Base-by-base conservation (phyloP, 2,888 invertebrate species). In the Meiosimyza platycephala region DNA sequence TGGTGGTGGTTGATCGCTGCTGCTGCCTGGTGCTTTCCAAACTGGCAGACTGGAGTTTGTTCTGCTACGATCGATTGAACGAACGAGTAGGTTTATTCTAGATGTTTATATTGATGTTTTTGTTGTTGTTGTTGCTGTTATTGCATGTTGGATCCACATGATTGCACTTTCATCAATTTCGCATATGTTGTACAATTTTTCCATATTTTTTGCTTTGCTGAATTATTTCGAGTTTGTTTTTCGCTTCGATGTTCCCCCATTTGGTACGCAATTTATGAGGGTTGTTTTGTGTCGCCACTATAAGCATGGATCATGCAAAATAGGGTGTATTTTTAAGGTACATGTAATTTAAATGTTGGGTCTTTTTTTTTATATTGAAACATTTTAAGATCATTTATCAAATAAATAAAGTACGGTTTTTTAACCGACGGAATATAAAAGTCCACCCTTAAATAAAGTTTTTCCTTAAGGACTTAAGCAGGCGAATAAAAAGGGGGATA, bases 251-350 rank as follows among this genome's bases (percentile, higher is more conserved):
- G 60, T 47, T 54, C n/a, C 6, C 18, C 63, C 40, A 15, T 48
- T 51, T 11, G 13, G 16, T 18, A 33, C 13, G 6, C 59, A 33
- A 16, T 72, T 71, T 69, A 71, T 72, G 68, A 72, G 67, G 72
- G 72, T 74, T 67, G 28, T 50, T 65, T n/a, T 52, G 18, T 72
- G 60, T 57, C 71, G 65, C 71, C 64, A 40, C 9, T 40, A 9
- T 40, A 40, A 40, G 40, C 40, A 40, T 40, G 40, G 40, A 40
- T 40, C 40, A 40, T 40, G 40, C 9, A 9, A 40, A 40, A 6
- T 40, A 40, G 40, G 40, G 40, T 40, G 40, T 40, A 9, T 40
- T 40, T 40, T 40, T 40, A 40, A 40, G 40, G 40, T 40, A 40
- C 40, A 40, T 9, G 40, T 40, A 9, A 40, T 40, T 40, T 40